Conservation (phyloP, 2,113 vertebrate genomes). For the Clarias gariepinus region DNA sequence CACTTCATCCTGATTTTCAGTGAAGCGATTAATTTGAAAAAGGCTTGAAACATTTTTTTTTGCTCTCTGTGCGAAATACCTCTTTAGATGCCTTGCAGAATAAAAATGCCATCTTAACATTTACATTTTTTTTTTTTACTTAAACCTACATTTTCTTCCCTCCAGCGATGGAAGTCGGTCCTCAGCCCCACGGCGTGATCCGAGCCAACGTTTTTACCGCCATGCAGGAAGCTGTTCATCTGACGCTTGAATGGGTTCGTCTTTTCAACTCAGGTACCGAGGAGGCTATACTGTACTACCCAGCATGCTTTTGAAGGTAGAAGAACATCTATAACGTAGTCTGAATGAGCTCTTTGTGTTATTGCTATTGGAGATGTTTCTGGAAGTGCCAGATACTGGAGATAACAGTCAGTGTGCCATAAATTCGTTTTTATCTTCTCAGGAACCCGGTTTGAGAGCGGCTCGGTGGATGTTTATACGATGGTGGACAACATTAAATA, state of each 20-base stretch:
- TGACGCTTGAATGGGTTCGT: constrained; percentile 74
- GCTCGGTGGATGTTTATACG: constrained; percentile 73
- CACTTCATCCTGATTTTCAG: background rate
- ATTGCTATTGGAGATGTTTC: background rate
- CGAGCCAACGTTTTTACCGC: constrained; percentile 71
- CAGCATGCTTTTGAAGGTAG: constrained; percentile 16
- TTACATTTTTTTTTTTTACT: background rate
- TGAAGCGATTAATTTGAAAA: constrained; percentile 3
- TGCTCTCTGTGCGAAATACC: background rate
- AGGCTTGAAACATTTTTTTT: background rate
- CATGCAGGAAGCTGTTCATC: constrained; percentile 70
- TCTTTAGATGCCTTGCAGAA: background rate
- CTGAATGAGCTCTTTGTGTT: background rate
- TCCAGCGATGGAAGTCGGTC: constrained; percentile 77
- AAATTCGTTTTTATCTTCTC: constrained; percentile 16
- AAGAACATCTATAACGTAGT: constrained; percentile 5
- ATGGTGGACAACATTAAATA: constrained; percentile 65
- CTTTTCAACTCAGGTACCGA: constrained; percentile 77
- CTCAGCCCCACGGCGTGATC: constrained; percentile 78
- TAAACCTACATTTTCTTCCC: background rate
- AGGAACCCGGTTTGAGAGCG: constrained; percentile 73
- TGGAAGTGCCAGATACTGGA: background rate
- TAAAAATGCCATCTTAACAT: background rate
- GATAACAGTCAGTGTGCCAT: background rate
- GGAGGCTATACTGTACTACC: background rate